These are phyloP conservation scores for Dryococelus australis DNA, from an alignment of 2,888 invertebrate genomes.

Conservation along the genomic window DNA sequence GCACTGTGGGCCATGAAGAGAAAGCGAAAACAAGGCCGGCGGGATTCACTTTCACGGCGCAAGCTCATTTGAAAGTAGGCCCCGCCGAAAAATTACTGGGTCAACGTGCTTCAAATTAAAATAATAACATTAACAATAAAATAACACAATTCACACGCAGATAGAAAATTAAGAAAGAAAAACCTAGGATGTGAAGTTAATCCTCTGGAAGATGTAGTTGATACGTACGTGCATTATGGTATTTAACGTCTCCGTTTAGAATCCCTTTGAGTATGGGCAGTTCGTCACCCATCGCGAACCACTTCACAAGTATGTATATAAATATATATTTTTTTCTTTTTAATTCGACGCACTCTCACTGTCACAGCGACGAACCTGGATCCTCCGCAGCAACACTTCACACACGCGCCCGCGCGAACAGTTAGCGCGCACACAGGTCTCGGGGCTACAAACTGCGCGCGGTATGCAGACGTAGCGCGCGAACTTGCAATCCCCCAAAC, in stretches of 20 bases:
- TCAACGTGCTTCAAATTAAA: conserved; percentile 33
- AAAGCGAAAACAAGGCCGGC: conserved; percentile 42
- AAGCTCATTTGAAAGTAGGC: conserved; percentile 41
- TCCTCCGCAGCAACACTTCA: not conserved
- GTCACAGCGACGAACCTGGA: not conserved
- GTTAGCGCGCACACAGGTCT: no score
- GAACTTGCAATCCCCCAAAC: conserved; percentile 23
- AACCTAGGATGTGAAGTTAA: not conserved
- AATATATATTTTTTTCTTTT: no score
- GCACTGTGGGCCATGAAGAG: conserved; percentile 40
- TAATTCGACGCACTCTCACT: not conserved
- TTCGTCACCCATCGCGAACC: conserved; percentile 78
- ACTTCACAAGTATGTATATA: no score
- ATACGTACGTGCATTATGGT: conserved; percentile 93
- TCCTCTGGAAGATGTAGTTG: conserved; percentile 41
- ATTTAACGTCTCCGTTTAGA: conserved; percentile 88
- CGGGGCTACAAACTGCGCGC: conserved; percentile 22
- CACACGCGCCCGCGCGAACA: conserved; percentile 21
- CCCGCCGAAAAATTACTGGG: conserved; percentile 33
- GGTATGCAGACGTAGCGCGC: not conserved
- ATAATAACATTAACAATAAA: conserved; percentile 26
- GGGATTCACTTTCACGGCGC: conserved; percentile 46
- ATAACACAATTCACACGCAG: conserved; percentile 18
- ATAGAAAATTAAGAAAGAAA: not conserved
- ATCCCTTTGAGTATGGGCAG: conserved; percentile 90